A percentile compares a stretch with the other conserved stretches of the same genome.
These are phyloP conservation scores for Chlorops oryzae DNA, from an alignment of 1,140 invertebrate species.

Conservation along the genomic window DNA sequence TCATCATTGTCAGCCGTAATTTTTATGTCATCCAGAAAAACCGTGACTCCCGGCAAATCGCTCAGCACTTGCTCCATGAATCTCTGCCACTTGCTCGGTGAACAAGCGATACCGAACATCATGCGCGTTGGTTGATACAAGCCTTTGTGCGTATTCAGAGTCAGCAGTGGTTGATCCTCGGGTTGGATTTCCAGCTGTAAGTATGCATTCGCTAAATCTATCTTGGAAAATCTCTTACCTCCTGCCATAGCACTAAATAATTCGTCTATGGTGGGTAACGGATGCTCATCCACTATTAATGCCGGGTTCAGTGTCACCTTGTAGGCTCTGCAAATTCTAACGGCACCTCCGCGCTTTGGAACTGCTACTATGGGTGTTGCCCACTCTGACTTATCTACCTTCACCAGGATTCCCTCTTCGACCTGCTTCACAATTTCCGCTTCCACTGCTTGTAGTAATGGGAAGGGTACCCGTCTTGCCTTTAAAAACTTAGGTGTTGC, in stretches of 20 bases:
- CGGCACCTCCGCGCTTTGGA: conserved; percentile 47
- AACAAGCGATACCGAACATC: conserved; percentile 21
- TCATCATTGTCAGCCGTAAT: conserved; percentile 13
- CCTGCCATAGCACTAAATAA: conserved; percentile 21
- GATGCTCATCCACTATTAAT: conserved; percentile 17
- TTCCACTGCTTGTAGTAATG: conserved; percentile 16
- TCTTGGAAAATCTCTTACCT: conserved; percentile 22
- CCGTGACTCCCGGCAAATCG: conserved; percentile 19
- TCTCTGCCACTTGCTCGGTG: conserved; percentile 28
- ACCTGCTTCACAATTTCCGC: conserved; percentile 43
- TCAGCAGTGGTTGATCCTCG: conserved; percentile 17
- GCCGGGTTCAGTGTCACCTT: conserved; percentile 4
- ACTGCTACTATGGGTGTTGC: conserved; percentile 50
- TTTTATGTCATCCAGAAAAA: conserved; percentile 30
- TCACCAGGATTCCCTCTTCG: conserved; percentile 23
- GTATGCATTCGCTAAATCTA: conserved; percentile 25
- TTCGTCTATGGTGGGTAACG: conserved; percentile 29
- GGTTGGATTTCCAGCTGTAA: conserved; percentile 22
- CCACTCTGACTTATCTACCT: conserved; percentile 33
- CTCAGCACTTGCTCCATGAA: conserved; percentile 25
- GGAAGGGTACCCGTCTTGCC: conserved; percentile 3
- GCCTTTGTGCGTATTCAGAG: conserved; percentile 23
- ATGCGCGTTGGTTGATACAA: conserved; percentile 19
- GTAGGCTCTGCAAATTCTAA: conserved; percentile 23
- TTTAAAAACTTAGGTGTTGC: conserved; percentile 4